Evolutionary conservation across 1,140 invertebrate genomes (phyloP).

Genomic region (Andricus grossulariae): DNA sequence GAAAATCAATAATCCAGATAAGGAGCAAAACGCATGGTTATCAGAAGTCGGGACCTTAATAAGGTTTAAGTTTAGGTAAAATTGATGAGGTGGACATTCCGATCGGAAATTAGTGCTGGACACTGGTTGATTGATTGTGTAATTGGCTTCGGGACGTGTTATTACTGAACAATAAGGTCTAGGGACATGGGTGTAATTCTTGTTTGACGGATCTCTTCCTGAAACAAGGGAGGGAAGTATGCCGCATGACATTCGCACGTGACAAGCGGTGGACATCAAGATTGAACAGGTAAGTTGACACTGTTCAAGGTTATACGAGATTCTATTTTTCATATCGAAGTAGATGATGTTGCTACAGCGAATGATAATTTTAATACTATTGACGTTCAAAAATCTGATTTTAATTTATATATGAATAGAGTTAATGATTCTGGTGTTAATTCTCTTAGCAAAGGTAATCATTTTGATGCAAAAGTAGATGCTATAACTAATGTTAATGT

Average conservation of each 20-base stretch:
- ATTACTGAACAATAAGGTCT: neutral
- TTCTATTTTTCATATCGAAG: neutral
- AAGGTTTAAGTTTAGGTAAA: no score
- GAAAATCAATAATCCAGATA: no score
- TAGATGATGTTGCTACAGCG: neutral
- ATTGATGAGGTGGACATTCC: no score
- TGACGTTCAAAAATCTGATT: no score
- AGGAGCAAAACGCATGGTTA: no score
- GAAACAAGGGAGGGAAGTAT: neutral
- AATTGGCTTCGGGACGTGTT: neutral
- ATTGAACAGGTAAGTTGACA: slow-evolving; percentile 2
- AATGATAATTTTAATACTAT: neutral
- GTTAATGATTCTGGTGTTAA: no score
- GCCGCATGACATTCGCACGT: slow-evolving; percentile 20
- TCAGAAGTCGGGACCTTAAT: no score
- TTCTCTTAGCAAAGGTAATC: no score
- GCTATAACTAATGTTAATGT: no score
- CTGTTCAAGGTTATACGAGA: neutral
- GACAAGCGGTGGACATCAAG: slow-evolving; percentile 26
- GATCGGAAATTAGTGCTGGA: neutral
- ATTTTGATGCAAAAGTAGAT: no score
- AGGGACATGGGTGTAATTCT: neutral
- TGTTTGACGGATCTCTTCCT: neutral
- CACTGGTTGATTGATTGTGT: neutral
- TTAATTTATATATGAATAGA: no score